Evolutionary conservation across 2,797 vertebrate species (phyloP).

Genomic region (Bradypus variegatus): DNA sequence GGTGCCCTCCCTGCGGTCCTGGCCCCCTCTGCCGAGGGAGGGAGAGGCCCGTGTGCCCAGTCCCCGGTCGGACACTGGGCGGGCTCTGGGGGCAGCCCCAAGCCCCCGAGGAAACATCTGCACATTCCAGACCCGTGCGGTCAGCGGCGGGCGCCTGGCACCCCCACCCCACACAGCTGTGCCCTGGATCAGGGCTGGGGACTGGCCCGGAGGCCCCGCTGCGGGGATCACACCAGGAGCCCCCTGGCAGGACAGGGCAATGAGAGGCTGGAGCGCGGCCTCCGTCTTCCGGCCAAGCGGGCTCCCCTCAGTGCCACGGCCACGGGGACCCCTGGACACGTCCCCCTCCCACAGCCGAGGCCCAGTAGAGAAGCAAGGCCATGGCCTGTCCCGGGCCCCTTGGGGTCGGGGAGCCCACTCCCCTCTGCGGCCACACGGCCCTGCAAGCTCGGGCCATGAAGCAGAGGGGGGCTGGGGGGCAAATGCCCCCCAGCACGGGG

Average conservation of each 20-base stretch:
- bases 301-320: background rate
- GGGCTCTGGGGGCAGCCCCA: conserved; percentile 54
- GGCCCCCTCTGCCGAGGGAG: background rate
- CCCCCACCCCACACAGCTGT: conserved; percentile 64
- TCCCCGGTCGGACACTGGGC: conserved; percentile 26
- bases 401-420: background rate
- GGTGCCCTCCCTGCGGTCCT: background rate
- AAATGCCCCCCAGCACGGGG: background rate
- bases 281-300: background rate
- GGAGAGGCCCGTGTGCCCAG: background rate
- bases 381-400: background rate
- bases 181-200: conserved; percentile 74
- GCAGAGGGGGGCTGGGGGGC: no score
- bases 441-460: no score
- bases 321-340: background rate
- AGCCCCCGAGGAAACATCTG: conserved; percentile 93
- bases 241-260: background rate
- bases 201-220: conserved; percentile 61
- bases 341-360: background rate
- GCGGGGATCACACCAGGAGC: conserved; percentile 70
- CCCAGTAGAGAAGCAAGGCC: background rate
- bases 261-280: background rate
- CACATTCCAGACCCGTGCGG: conserved; percentile 93
- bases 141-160: conserved; percentile 78
- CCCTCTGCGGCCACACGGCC: no score